phyloP scores from a whole-genome alignment of 2,888 invertebrate species.

The Harmothoe impar region DNA sequence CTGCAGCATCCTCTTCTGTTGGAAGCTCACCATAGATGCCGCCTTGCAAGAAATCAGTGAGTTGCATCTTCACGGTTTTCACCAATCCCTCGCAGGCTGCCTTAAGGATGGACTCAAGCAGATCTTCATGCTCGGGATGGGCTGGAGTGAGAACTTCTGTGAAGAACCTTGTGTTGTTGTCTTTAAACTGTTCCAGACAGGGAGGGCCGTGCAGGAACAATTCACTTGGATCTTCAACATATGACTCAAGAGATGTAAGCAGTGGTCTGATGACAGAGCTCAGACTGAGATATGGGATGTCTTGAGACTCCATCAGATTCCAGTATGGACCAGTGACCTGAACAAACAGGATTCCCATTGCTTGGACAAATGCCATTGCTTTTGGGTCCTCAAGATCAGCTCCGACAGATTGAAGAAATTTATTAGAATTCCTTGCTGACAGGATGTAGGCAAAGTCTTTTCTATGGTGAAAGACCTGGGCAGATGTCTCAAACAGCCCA shows the following conservation, averaged over 20 bases:
- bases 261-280: no score
- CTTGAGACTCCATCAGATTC: slow-evolving; percentile 43
- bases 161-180: no score
- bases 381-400: slow-evolving; percentile 31
- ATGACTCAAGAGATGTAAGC: no score
- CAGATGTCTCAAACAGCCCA: slow-evolving; percentile 68
- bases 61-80: slow-evolving; percentile 23
- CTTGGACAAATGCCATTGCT: not conserved
- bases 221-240: no score
- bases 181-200: no score
- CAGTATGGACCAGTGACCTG: slow-evolving; percentile 70
- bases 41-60: not conserved
- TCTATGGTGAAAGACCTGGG: slow-evolving; percentile 65
- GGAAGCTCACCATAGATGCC: not conserved
- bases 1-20: not conserved
- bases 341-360: slow-evolving; percentile 55
- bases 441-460: slow-evolving; percentile 66
- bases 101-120: not conserved
- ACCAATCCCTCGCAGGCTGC: not conserved
- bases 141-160: no score
- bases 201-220: no score
- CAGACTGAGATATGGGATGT: not conserved
- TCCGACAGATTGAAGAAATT: no score
- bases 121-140: not conserved
- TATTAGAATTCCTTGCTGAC: not conserved